A percentile compares a stretch with the other conserved stretches of the same genome.
These are phyloP conservation scores for Spinus olivaceus DNA, from an alignment of 2,797 vertebrate species.

Conservation along the genomic window DNA sequence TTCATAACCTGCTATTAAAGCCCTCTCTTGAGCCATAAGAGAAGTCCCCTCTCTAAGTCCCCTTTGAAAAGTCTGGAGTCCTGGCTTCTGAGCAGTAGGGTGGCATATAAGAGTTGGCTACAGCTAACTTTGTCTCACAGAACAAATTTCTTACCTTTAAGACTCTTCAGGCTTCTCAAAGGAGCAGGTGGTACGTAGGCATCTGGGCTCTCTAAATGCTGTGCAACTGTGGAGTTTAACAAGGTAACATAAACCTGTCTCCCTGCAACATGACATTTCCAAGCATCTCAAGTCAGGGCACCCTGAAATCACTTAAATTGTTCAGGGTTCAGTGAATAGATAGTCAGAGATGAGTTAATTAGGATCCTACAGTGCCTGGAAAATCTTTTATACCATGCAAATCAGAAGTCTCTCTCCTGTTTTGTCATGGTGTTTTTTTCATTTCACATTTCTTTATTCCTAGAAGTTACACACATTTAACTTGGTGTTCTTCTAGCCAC, in stretches of 20 bases:
- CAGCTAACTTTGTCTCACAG: not conserved
- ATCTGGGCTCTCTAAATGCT: not conserved
- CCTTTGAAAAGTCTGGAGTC: not conserved
- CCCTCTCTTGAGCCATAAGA: not conserved
- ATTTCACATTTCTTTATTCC: not conserved
- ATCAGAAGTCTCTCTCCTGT: not conserved
- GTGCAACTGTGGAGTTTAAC: not conserved
- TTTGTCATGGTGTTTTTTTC: not conserved
- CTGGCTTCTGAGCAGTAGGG: not conserved
- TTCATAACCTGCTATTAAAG: not conserved
- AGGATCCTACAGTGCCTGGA: not conserved
- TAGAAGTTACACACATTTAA: not conserved
- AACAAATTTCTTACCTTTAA: not conserved
- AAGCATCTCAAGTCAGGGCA: not conserved
- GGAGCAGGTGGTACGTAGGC: not conserved
- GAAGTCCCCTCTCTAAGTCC: not conserved
- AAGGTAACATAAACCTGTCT: not conserved
- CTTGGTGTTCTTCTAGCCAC: not conserved
- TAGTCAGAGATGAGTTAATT: not conserved
- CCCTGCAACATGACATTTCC: not conserved
- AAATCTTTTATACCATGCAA: not conserved
- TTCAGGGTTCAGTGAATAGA: not conserved
- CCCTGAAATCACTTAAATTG: not conserved
- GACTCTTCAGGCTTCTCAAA: not conserved
- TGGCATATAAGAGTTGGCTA: not conserved